A percentile compares a stretch with the other conserved stretches of the same genome.
These are phyloP conservation scores for Lucilia sericata DNA, from an alignment of 1,140 invertebrate genomes.

Conservation along the genomic window DNA sequence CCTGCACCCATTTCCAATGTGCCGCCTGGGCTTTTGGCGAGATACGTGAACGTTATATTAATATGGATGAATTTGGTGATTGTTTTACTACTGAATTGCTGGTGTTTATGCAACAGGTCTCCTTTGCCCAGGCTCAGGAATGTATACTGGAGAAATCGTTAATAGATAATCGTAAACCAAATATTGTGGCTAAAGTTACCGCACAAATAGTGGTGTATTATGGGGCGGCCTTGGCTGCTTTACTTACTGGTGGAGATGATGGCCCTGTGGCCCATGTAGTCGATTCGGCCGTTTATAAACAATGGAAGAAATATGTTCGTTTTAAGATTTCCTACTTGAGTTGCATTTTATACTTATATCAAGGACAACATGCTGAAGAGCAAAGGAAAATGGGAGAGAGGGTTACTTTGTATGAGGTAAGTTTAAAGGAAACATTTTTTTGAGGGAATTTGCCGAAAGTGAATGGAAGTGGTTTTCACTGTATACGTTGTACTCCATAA, in stretches of 20 bases:
- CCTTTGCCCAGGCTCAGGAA: slow-evolving; percentile 95
- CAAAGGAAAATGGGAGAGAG: slow-evolving; percentile 95
- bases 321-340: slow-evolving; percentile 75
- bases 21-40: slow-evolving; percentile 96
- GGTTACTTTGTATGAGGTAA: slow-evolving; percentile 81
- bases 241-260: slow-evolving; percentile 76
- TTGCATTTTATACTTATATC: slow-evolving; percentile 81
- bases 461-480: too few relatives aligned
- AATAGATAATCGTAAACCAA: slow-evolving; percentile 92
- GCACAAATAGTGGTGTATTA: slow-evolving; percentile 94
- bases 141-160: slow-evolving; percentile 98
- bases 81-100: slow-evolving; percentile 81
- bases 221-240: slow-evolving; percentile 77
- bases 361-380: slow-evolving; percentile 92
- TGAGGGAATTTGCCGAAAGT: too few relatives aligned
- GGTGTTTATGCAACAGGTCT: slow-evolving; percentile 85
- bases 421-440: not conserved
- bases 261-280: slow-evolving; percentile 78
- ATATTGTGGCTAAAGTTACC: slow-evolving; percentile 91
- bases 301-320: slow-evolving; percentile 82
- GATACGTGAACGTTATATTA: slow-evolving; percentile 77
- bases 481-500: too few relatives aligned
- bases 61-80: slow-evolving; percentile 72
- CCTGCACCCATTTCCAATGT: slow-evolving; percentile 97
- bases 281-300: slow-evolving; percentile 81